Conservation (phyloP, 2,113 vertebrate genomes). For the Equus przewalskii region DNA sequence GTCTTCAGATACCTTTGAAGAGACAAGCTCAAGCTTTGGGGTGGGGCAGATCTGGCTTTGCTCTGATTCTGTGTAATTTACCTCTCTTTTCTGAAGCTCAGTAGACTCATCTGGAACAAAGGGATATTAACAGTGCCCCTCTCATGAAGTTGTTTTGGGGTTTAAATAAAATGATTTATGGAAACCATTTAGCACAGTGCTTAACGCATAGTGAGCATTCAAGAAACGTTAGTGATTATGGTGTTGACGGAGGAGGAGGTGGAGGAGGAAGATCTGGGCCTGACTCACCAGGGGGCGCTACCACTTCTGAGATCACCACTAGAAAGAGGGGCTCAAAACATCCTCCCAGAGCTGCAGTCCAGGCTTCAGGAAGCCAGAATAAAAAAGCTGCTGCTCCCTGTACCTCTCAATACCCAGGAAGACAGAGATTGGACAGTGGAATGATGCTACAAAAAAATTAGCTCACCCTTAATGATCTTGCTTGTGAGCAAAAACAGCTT, state of each 20-base stretch:
- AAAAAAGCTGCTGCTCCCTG: not conserved
- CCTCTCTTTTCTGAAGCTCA: not conserved
- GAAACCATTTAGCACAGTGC: not conserved
- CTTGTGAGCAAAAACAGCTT: not conserved
- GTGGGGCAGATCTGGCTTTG: not conserved
- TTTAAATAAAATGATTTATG: constrained; percentile 31
- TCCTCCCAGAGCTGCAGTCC: too few species aligned
- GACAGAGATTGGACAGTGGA: not conserved
- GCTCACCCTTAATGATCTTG: not conserved
- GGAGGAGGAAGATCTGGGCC: not conserved
- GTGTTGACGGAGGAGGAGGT: not conserved
- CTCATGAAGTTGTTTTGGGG: not conserved
- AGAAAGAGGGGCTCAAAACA: not conserved
- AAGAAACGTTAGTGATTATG: not conserved
- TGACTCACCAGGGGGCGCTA: not conserved
- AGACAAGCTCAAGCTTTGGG: not conserved
- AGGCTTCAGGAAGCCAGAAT: constrained; percentile 26
- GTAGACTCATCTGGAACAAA: not conserved
- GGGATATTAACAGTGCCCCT: not conserved
- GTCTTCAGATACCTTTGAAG: not conserved
- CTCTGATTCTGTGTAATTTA: not conserved
- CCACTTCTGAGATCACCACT: not conserved
- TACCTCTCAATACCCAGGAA: not conserved
- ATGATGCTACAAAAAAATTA: not conserved
- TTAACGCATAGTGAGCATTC: not conserved